Conservation (phyloP, 2,888 invertebrate genomes). For the Rotaria magnacalcarata region DNA sequence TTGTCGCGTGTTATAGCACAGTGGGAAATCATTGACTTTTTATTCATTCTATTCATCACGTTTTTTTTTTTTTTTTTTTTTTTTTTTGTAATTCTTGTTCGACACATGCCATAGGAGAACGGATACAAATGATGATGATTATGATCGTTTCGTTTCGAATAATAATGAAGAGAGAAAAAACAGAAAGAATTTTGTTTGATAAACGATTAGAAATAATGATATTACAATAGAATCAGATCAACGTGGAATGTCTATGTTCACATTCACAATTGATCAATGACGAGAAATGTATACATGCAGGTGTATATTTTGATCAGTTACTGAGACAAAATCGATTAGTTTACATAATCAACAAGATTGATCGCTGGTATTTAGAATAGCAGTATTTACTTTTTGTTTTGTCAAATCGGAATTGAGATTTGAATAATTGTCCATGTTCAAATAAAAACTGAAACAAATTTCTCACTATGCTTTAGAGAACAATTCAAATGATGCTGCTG, state of each 20-base stretch:
- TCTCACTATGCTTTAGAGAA: no score
- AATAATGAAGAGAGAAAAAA: conserved; percentile 9
- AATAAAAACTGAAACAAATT: no score
- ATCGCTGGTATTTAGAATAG: background rate
- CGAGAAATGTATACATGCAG: conserved; percentile 14
- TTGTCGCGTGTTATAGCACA: conserved; percentile 4
- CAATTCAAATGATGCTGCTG: no score
- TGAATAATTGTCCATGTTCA: no score
- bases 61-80: no score
- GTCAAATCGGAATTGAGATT: no score
- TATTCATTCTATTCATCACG: conserved; percentile 14
- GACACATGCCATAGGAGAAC: conserved; percentile 4
- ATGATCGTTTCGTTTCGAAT: conserved; percentile 17
- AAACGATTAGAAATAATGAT: conserved; percentile 7
- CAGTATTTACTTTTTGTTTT: no score
- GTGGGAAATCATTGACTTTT: conserved; percentile 14
- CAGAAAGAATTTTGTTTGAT: background rate
- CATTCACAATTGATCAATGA: background rate
- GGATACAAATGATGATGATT: conserved; percentile 21
- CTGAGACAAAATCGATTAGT: conserved; percentile 6
- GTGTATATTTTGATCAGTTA: background rate
- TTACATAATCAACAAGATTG: background rate
- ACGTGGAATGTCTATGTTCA: background rate
- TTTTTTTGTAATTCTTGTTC: no score
- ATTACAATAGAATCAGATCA: conserved; percentile 24